Evolutionary conservation across 2,113 vertebrate genomes (phyloP), one percentile per base, ranked within the genome.

Genomic region (Holacanthus passer): DNA sequence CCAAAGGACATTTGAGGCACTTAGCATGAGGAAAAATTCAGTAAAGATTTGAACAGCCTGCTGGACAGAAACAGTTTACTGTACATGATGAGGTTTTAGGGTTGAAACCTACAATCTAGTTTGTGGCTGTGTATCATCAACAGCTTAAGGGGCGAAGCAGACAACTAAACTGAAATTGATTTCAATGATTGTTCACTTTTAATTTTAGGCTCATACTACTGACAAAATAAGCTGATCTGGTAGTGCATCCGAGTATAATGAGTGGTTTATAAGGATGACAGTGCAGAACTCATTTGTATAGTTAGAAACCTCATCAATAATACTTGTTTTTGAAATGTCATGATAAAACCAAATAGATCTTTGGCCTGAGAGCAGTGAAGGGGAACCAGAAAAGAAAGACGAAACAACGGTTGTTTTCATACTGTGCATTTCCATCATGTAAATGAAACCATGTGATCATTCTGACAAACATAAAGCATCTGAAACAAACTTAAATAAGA

Each of bases 1-100:
- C 83, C 77, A 84, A 78, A 87, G 82, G 82, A 93, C 86, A 83
- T 87, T 89, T 90, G 83, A 94, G 93, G 93, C 93, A 94, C 93
- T 94, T 94, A 32, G 88, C 77, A 90, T 90, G 91, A 87, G 90
- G 88, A 91, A 89, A 86, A 80, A 90, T 53, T 88, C 41, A 60
- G 29, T 60, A 73, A 75, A 86, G 66, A 70, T 56, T 31, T 63
- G 32, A 70, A 71, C 62, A 84, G 82, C 69, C 47, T 77, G 70
- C 69, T 63, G 52, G 79, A 84, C 62, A 79, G 58, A 39, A 82
- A 65, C 19, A 65, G 4, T 75, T 45, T 35, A 75, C 66, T 67
- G 24, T 62, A 77, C 78, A 56, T n/a, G 37, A 62, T 27, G 32
- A 59, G 82, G 50, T 72, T 14, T 58, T 3, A 60, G 24, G 20